Percentiles rank a stretch among this genome's conserved stretches.
Conservation (phyloP, 2,888 invertebrate genomes). For the Dorcus parallelipipedus region DNA sequence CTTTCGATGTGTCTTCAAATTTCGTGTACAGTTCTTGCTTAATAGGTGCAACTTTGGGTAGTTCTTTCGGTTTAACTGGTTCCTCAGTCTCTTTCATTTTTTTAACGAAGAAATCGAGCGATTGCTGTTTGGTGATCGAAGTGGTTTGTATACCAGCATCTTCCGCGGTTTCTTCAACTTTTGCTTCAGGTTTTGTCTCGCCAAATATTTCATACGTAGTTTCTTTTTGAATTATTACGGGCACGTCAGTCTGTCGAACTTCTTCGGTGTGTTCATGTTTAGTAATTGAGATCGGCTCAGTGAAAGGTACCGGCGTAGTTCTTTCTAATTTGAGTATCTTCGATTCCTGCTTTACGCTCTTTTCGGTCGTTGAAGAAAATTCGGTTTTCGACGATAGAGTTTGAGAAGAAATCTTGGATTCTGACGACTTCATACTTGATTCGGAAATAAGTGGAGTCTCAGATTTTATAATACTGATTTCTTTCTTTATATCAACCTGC, state of each 20-base stretch:
- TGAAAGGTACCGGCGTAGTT: constrained; percentile 29
- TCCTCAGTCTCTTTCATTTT: constrained; percentile 56
- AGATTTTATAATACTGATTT: constrained; percentile 13
- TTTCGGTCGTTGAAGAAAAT: constrained; percentile 40
- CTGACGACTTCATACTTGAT: constrained; percentile 22
- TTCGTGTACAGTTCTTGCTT: constrained; percentile 47
- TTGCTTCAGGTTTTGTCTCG: constrained; percentile 6
- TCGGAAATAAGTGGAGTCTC: constrained; percentile 13
- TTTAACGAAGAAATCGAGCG: constrained; percentile 64
- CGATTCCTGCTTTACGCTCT: constrained; percentile 41
- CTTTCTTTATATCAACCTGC: constrained; percentile 12
- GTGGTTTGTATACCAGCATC: constrained; percentile 52
- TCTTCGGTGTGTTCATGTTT: constrained; percentile 11
- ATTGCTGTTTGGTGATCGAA: constrained; percentile 62
- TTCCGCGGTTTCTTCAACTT: constrained; percentile 31
- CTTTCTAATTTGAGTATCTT: constrained; percentile 44
- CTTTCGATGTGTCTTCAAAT: constrained; percentile 41
- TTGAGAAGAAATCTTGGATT: constrained; percentile 32
- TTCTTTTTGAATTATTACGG: constrained; percentile 13
- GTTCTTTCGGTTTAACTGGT: constrained; percentile 44
- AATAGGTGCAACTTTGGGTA: constrained; percentile 37
- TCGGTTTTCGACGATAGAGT: constrained; percentile 37
- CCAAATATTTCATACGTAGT: constrained; percentile 14
- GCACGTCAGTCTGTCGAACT: constrained; percentile 5
- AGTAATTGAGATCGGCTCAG: constrained; percentile 18